A percentile compares a stretch with the other conserved stretches of the same genome.
Conservation (phyloP, 2,113 vertebrate genomes). For the Brachyhypopomus gauderio region DNA sequence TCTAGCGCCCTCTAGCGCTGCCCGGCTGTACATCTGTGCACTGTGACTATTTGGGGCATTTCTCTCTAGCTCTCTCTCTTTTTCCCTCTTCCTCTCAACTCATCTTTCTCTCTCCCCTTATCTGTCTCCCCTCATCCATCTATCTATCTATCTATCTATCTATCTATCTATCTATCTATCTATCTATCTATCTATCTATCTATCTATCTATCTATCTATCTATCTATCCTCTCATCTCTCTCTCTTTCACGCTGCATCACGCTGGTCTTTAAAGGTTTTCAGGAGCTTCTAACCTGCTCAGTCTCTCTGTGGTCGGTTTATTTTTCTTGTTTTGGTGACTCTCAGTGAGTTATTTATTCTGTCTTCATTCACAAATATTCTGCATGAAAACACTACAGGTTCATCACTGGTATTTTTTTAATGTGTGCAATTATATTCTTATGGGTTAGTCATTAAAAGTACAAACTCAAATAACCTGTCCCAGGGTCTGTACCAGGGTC, state of each 20-base stretch:
- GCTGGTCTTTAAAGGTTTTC: conserved; percentile 2
- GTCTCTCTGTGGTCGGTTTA: conserved; percentile 5
- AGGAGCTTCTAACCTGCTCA: conserved; percentile 25
- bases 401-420: conserved; percentile 47
- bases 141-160: neutral
- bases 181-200: neutral
- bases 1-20: conserved; percentile 46
- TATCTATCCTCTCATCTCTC: conserved; percentile 23
- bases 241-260: conserved; percentile 3
- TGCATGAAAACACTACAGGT: conserved; percentile 48
- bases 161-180: conserved; percentile 3
- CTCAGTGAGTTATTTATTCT: conserved; percentile 39
- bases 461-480: neutral
- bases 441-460: conserved; percentile 47
- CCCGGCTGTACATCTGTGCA: conserved; percentile 59
- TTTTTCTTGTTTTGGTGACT: conserved; percentile 8
- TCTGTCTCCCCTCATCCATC: conserved; percentile 18
- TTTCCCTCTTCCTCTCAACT: conserved; percentile 24
- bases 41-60: conserved; percentile 60
- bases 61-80: conserved; percentile 30
- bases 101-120: conserved; percentile 22
- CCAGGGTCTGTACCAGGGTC: too few species aligned
- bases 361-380: conserved; percentile 49
- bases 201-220: conserved; percentile 31
- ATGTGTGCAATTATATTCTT: conserved; percentile 52